phyloP scores from a whole-genome alignment of 2,888 invertebrate species.

The Drosophila ochracea region DNA sequence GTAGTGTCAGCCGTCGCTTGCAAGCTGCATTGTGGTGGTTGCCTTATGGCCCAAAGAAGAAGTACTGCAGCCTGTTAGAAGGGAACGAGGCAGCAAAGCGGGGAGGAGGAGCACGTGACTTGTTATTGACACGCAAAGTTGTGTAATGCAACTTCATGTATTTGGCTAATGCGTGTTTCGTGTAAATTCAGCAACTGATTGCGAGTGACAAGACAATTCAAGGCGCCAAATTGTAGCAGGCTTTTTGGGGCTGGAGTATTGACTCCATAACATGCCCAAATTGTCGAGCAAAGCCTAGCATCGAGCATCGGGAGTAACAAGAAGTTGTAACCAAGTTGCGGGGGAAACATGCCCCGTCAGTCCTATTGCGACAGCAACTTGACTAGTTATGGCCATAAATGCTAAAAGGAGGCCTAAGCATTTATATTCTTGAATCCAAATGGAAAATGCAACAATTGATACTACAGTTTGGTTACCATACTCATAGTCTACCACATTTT shows the following conservation, averaged over 20 bases:
- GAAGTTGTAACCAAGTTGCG: background rate
- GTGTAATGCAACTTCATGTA: conserved; percentile 44
- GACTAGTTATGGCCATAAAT: background rate
- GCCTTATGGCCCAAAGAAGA: conserved; percentile 43
- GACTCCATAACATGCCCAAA: background rate
- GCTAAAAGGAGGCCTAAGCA: background rate
- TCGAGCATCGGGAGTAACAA: background rate
- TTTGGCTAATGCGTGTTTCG: conserved; percentile 59
- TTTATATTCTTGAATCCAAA: background rate
- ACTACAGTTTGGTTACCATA: background rate
- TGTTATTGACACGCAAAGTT: conserved; percentile 45
- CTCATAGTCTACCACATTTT: background rate
- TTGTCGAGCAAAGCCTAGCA: background rate
- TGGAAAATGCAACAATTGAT: background rate
- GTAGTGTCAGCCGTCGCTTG: background rate
- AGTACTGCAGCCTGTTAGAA: background rate
- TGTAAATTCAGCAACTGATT: conserved; percentile 41
- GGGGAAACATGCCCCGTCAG: background rate
- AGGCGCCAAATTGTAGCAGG: conserved; percentile 24
- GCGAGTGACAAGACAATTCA: conserved; percentile 26
- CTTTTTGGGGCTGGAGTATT: conserved; percentile 13
- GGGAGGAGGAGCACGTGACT: conserved; percentile 3
- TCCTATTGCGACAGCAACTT: background rate
- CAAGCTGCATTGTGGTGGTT: conserved; percentile 60
- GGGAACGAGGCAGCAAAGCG: background rate